These are phyloP conservation scores for Lepidonotus clava DNA, from an alignment of 2,888 invertebrate species.

Conservation along the genomic window DNA sequence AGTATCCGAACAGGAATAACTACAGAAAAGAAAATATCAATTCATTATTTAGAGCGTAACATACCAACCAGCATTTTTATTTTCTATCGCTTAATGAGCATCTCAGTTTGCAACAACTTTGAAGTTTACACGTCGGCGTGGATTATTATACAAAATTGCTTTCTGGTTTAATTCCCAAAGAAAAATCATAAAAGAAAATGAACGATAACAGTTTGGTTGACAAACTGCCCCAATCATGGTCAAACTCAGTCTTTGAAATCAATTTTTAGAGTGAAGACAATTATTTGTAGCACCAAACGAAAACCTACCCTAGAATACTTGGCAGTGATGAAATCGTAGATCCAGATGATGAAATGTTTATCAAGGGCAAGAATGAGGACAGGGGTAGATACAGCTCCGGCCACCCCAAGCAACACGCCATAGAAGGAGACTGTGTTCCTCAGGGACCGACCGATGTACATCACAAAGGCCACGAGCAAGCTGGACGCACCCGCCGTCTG, in stretches of 20 bases:
- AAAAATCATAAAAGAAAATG: too few relatives aligned
- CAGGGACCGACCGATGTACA: conserved; percentile 37
- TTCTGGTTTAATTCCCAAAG: too few relatives aligned
- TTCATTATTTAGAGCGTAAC: background rate
- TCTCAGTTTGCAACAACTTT: too few relatives aligned
- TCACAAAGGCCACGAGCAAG: conserved; percentile 49
- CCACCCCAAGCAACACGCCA: conserved; percentile 49
- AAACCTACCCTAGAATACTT: conserved; percentile 28
- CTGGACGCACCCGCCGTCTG: conserved; percentile 56
- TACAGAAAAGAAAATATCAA: background rate
- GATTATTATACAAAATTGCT: too few relatives aligned
- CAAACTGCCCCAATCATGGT: too few relatives aligned
- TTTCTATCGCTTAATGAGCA: too few relatives aligned
- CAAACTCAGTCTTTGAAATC: too few relatives aligned
- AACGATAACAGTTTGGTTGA: too few relatives aligned
- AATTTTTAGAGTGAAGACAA: too few relatives aligned
- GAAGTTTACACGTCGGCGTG: too few relatives aligned
- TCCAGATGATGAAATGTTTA: conserved; percentile 58
- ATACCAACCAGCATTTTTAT: too few relatives aligned
- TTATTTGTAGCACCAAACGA: too few relatives aligned
- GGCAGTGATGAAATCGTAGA: conserved; percentile 41
- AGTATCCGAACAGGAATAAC: conserved; percentile 62
- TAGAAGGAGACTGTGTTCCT: conserved; percentile 43
- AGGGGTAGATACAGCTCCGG: conserved; percentile 55
- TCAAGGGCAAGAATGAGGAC: conserved; percentile 47